Percentiles rank a stretch among this genome's conserved stretches.
These are phyloP conservation scores for Parnassius mnemosyne DNA, from an alignment of 2,888 invertebrate genomes.

Conservation along the genomic window DNA sequence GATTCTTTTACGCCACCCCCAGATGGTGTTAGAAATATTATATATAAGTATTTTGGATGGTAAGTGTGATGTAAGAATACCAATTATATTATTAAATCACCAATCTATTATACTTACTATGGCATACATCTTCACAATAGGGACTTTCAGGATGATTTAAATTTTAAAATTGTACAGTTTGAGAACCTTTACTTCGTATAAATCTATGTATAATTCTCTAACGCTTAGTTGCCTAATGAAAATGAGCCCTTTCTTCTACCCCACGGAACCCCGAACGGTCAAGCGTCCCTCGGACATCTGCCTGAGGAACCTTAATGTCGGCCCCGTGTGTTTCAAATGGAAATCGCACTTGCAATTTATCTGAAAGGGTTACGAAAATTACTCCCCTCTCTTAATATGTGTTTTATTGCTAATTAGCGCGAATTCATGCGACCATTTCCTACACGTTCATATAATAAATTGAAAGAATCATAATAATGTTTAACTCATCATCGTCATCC, in stretches of 20 bases:
- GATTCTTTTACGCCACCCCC: too few relatives aligned
- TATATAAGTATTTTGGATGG: too few relatives aligned
- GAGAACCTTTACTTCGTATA: slow-evolving; percentile 56
- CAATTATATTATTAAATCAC: too few relatives aligned
- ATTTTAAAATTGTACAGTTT: slow-evolving; percentile 41
- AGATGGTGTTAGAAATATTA: too few relatives aligned
- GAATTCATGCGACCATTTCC: slow-evolving; percentile 15
- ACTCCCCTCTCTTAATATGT: slow-evolving; percentile 44
- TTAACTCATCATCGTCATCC: too few relatives aligned
- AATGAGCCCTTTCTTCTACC: slow-evolving; percentile 75
- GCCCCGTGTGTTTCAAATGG: slow-evolving; percentile 67
- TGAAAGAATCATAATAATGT: too few relatives aligned
- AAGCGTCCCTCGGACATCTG: slow-evolving; percentile 49
- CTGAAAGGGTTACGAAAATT: slow-evolving; percentile 67
- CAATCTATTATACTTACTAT: too few relatives aligned
- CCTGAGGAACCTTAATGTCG: slow-evolving; percentile 59
- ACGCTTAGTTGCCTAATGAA: slow-evolving; percentile 73
- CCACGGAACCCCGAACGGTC: slow-evolving; percentile 50
- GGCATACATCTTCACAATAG: too few relatives aligned
- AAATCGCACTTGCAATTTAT: slow-evolving; percentile 75
- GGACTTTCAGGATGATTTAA: too few relatives aligned
- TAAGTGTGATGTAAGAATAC: too few relatives aligned
- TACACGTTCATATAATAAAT: neutral
- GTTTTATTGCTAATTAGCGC: slow-evolving; percentile 43
- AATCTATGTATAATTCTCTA: slow-evolving; percentile 59